A percentile compares a stretch with the other conserved stretches of the same genome.
Evolutionary conservation across 2,888 invertebrate genomes (phyloP).

Genomic region (Melolontha melolontha): DNA sequence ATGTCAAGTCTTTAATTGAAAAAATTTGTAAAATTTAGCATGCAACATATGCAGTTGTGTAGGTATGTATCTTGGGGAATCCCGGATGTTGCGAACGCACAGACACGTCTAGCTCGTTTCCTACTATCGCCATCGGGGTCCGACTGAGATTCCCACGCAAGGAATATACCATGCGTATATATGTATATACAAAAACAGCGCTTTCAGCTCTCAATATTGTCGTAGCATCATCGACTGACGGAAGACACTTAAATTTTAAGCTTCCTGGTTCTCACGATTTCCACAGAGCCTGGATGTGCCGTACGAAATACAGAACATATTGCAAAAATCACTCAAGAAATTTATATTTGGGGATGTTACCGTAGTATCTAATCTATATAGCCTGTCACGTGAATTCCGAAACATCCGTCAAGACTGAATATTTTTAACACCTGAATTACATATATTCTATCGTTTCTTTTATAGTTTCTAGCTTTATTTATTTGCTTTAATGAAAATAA

Average conservation of each 20-base stretch:
- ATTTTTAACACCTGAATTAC: neutral
- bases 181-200: conserved; percentile 22
- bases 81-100: conserved; percentile 51
- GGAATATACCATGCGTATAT: conserved; percentile 2
- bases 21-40: too few relatives aligned
- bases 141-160: conserved; percentile 45
- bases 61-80: conserved; percentile 24
- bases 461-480: too few relatives aligned
- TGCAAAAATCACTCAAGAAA: conserved; percentile 25
- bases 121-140: conserved; percentile 49
- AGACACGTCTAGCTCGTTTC: conserved; percentile 58
- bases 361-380: neutral
- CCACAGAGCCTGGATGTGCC: neutral
- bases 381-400: conserved; percentile 1
- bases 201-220: conserved; percentile 17
- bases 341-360: conserved; percentile 24
- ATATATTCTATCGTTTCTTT: neutral
- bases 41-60: neutral
- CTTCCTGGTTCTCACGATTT: conserved; percentile 41
- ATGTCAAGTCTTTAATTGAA: too few relatives aligned
- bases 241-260: conserved; percentile 39
- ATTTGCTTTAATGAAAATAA: too few relatives aligned
- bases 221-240: conserved; percentile 23
- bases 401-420: conserved; percentile 13
- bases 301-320: conserved; percentile 10